Evolutionary conservation across 2,888 invertebrate genomes (phyloP), one percentile per base, ranked within the genome.

Genomic region (Encarsia formosa): DNA sequence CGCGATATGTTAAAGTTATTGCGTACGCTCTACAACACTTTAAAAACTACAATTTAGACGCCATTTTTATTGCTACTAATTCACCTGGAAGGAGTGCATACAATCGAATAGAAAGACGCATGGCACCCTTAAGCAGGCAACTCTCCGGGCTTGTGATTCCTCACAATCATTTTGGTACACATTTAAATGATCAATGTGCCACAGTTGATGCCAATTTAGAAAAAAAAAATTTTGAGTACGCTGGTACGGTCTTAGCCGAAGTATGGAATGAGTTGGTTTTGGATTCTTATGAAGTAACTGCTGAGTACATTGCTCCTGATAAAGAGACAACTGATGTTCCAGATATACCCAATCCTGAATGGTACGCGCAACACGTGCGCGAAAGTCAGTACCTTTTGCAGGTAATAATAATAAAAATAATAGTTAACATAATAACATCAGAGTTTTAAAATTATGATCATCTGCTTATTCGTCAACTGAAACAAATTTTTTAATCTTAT

Each of bases 151-250:
- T 65, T 5, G 59, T 70, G 46, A 50, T 71, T 19, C 61, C 61
- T 2, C 63, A 66, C 59, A 65, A 67, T 47, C 29, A 54, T 37
- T 65, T 58, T 54, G 68, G 68, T 1, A 56, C 56, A 42, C 67
- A 71, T 59, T 58, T 70, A 6, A 61, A 70, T 56, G 47, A 38
- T 6, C 54, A 51, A 22, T 62, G 62, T 4, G 44, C 47, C 43
- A 31, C 31, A 3, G 58, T 65, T 34, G 67, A 73, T 48, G 16
- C 45, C 8, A 59, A 66, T 16, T 54, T 70, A 13, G 71, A 74
- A 59, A 59, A 56, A 46, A 24, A 56, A 42, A 70, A 72, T 56
- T 75, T 75, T 57, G 52, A 58, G 38, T 53, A 58, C 43, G 70
- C 68, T 34, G 70, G 68, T 13, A 55, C 67, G 40, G 58, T 59